phyloP scores from a whole-genome alignment of 2,797 vertebrate genomes.

The Rhabdomys pumilio region DNA sequence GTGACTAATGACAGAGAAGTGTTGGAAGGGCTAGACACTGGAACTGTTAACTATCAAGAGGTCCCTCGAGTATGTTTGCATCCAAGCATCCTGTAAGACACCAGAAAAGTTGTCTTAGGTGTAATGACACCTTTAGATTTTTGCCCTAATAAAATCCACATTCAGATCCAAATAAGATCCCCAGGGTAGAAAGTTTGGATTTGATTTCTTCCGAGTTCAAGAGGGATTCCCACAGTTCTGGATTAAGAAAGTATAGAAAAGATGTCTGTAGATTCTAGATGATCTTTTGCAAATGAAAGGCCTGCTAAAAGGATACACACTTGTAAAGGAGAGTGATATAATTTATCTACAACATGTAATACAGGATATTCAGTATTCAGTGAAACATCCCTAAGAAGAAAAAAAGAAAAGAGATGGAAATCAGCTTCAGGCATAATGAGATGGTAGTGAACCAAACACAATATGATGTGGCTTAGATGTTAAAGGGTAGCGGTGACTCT shows the following conservation, averaged over 20 bases:
- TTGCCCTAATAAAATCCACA: not conserved
- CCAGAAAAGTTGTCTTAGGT: not conserved
- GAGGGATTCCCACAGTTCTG: not conserved
- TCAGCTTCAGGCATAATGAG: not conserved
- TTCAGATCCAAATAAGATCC: not conserved
- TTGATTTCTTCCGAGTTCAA: not conserved
- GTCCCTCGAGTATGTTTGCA: not conserved
- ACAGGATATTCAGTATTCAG: not conserved
- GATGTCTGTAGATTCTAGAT: not conserved
- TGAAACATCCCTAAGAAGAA: not conserved
- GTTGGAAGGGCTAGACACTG: too few relatives aligned
- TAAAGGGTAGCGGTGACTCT: not conserved
- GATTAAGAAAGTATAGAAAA: not conserved
- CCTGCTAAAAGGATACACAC: not conserved
- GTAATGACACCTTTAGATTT: not conserved
- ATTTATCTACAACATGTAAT: not conserved
- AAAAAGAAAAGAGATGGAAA: not conserved
- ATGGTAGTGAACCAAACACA: not conserved
- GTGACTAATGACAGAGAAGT: not conserved
- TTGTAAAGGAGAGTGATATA: not conserved
- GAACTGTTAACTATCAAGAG: not conserved
- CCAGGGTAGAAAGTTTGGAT: not conserved
- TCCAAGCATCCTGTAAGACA: not conserved
- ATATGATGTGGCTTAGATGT: not conserved
- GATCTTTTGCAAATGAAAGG: not conserved